Evolutionary conservation across 2,888 invertebrate genomes (phyloP), one percentile per base, ranked within the genome.

Genomic region (Cosmopolites sordidus): DNA sequence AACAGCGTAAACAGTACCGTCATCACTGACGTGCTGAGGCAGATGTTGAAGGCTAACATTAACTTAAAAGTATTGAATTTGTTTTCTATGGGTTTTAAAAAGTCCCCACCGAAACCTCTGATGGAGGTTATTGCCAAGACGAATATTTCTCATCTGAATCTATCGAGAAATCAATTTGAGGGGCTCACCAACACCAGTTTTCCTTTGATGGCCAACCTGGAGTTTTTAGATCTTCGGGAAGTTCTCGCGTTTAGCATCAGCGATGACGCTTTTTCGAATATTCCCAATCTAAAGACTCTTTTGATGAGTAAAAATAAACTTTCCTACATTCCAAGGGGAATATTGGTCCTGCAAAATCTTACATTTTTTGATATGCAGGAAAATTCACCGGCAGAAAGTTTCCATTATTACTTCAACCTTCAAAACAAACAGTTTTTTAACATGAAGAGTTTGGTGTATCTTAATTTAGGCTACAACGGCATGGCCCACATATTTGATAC

Each of bases 141-240:
- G 0, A 78, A 76, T 1, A 74, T 82, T 37, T 75, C 72, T 18
- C 68, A 70, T 42, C 67, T 83, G 39, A 73, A 72, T 47, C 63
- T 83, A 37, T 73, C 78, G 0, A 68, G 75, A 44, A 83, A 83
- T 63, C 80, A 80, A 60, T 81, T 83, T 62, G 80, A 81, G 69
- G 66, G 75, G 1, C 74, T 83, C 5, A 63, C 65, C 9, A 72
- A 76, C 8, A 70, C 76, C n/a, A 68, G 72, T 2, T 83, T 83
- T 64, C 81, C 82, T 1, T 51, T 48, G 2, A 82, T 83, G 81
- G 69, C 73, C 0, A 77, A 79, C 54, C 69, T 84, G 47, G 73
- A 77, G 62, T 60, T 76, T 1, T 62, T 85, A 38, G 81, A 83
- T 66, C 70, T 85, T 39, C 74, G 78, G 47, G 76, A 76, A 63